Base-by-base conservation (phyloP, 2,797 vertebrate genomes). In the Sebastes minor region DNA sequence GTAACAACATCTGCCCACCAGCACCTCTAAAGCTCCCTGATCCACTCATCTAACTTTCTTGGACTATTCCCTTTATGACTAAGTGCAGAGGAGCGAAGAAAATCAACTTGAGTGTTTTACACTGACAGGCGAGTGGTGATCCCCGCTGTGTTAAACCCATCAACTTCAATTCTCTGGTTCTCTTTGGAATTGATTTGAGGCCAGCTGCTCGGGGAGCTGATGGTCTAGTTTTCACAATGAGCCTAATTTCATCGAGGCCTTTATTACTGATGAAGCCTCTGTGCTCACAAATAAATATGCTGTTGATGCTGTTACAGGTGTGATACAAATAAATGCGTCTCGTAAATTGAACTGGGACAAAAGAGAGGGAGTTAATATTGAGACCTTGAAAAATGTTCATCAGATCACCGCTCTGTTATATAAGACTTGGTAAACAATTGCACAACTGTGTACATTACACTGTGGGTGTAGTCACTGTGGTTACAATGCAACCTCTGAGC, bases 181-280 rank as follows among this genome's bases (percentile, higher is more conserved):
- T 84, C 68, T 61, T 59, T 67, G 71, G 64, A 59, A 67, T 63
- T 78, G 78, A 83, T 85, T 88, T 33, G 53, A 88, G 77, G 84
- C 68, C 81, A 83, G 75, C 71, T 81, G 74, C 74, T 80, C 62
- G 1, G 83, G 81, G 78, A 91, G 53, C n/a, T 4, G 0, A 25
- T 56, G 75, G 65, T 86, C 80, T 84, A 86, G 64, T 75, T 85
- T 86, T 79, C 66, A 82, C 71, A 83, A 67, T 63, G 71, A 73
- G 75, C 16, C 59, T 70, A 20, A 46, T 81, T 83, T 76, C 70
- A 74, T 42, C 20, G 66, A 60, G 64, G 56, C 53, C 65, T 67
- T 77, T 71, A 69, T 73, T 35, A 65, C 30, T 10, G 27, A 33
- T 49, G 13, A n/a, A 25, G 55, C 12, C 49, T 28, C 16, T 20